phyloP scores from a whole-genome alignment of 2,797 vertebrate genomes.

The Microtus californicus region DNA sequence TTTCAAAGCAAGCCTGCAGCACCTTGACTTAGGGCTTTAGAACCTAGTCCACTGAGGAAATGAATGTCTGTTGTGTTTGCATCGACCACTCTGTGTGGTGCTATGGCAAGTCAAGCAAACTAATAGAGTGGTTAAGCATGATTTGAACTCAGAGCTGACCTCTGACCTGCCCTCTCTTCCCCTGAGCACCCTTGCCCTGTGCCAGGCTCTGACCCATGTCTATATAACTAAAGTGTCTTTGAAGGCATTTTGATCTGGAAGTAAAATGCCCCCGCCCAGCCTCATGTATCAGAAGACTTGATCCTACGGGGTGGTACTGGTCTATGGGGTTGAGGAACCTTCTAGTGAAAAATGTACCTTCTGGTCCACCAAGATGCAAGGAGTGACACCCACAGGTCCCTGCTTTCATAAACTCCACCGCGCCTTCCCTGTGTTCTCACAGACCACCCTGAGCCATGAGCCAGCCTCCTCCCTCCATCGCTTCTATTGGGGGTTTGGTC shows the following conservation, averaged over 20 bases:
- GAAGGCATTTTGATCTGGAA: not conserved
- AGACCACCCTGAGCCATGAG: not conserved
- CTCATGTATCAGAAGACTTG: not conserved
- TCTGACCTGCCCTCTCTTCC: not conserved
- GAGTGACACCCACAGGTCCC: not conserved
- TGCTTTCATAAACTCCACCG: not conserved
- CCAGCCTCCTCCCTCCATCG: not conserved
- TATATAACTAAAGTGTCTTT: not conserved
- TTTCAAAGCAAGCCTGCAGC: not conserved
- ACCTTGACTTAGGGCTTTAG: not conserved
- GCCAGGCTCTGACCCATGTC: too few relatives aligned
- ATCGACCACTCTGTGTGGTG: too few relatives aligned
- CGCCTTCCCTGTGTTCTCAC: not conserved
- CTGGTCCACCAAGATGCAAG: not conserved
- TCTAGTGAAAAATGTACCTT: not conserved
- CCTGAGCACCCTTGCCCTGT: not conserved
- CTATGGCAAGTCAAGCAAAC: accelerated
- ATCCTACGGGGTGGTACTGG: not conserved
- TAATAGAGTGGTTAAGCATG: accelerated
- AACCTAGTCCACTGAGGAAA: not conserved
- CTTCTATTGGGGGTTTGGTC: not conserved
- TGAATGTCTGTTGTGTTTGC: not conserved
- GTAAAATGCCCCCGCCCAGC: not conserved
- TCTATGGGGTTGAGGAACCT: not conserved
- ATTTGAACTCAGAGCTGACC: not conserved